Base-by-base conservation (phyloP, 2,113 vertebrate species). In the Vireo altiloquus region DNA sequence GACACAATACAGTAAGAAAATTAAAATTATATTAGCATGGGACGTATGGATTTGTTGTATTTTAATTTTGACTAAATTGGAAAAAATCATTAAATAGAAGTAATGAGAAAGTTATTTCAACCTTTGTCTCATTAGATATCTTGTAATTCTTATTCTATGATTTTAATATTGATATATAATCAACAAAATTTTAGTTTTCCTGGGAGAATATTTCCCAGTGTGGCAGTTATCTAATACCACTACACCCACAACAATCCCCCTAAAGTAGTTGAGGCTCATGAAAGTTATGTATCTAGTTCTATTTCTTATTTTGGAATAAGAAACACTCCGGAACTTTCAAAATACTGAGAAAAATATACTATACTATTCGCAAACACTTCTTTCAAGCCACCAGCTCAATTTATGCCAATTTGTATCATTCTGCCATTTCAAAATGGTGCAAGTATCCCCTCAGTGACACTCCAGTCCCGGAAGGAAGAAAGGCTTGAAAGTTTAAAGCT, bases 21-120 rank as follows among this genome's bases (percentile, higher is more conserved):
- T 50, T 1, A 42, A 72, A 71, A 49, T 35, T 64, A 33, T 6
- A 37, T 42, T 64, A 56, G 5, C 0, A 0, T 31, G 7, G 7
- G 10, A 42, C 56, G 15, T 42, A 35, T 22, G 65, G 76, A 59
- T 50, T 20, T 16, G 6, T 15, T 71, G 25, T 21, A 65, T 50
- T 80, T 42, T 65, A 35, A 13, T 44, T 72, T 59, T 50, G 4
- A 37, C 10, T 33, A 20, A 50, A 65, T 33, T 50, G 12, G 25
- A 8, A 5, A 44, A 54, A 64, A 35, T n/a, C 40, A 39, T 35
- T 46, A 15, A 71, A 65, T 27, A 35, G 21, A 81, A 81, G 72
- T 33, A 65, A 64, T 15, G 18, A 72, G 14, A 57, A 64, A 37
- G 7, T 28, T 65, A 44, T 72, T 57, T 15, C 27, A 42, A 7